phyloP scores from a whole-genome alignment of 2,888 invertebrate species.

The Chrysolina americana region DNA sequence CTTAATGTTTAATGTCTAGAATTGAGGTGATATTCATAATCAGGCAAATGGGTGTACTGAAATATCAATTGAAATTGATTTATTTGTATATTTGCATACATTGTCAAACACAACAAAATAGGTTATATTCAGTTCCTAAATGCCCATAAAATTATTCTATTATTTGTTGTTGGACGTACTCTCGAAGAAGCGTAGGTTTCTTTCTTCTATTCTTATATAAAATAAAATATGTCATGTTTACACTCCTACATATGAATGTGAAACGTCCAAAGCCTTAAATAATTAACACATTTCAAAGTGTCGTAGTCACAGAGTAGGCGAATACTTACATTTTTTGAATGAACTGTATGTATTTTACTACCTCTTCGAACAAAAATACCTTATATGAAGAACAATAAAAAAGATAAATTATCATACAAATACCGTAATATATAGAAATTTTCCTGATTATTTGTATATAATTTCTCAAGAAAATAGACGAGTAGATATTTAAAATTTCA shows the following conservation, averaged over 20 bases:
- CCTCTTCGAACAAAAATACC: not conserved
- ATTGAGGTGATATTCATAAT: no score
- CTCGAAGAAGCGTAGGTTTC: not conserved
- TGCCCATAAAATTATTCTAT: not conserved
- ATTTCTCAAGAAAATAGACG: not conserved
- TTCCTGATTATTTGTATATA: not conserved
- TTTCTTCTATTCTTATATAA: not conserved
- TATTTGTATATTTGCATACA: no score
- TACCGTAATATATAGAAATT: not conserved
- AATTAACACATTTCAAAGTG: not conserved
- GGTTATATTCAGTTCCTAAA: not conserved
- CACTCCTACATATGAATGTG: constrained; percentile 5
- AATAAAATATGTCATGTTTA: not conserved
- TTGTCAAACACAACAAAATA: no score
- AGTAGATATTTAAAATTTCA: not conserved
- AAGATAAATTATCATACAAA: not conserved
- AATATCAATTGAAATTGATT: no score
- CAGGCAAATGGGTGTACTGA: no score
- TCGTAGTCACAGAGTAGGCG: not conserved
- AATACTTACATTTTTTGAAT: not conserved
- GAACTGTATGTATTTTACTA: not conserved
- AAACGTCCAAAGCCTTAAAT: constrained; percentile 2
- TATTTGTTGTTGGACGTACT: not conserved
- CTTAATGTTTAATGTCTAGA: no score
- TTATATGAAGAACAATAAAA: constrained; percentile 5